These are phyloP conservation scores for Megaceryle maxima DNA, from an alignment of 2,113 vertebrate species.

Conservation along the genomic window DNA sequence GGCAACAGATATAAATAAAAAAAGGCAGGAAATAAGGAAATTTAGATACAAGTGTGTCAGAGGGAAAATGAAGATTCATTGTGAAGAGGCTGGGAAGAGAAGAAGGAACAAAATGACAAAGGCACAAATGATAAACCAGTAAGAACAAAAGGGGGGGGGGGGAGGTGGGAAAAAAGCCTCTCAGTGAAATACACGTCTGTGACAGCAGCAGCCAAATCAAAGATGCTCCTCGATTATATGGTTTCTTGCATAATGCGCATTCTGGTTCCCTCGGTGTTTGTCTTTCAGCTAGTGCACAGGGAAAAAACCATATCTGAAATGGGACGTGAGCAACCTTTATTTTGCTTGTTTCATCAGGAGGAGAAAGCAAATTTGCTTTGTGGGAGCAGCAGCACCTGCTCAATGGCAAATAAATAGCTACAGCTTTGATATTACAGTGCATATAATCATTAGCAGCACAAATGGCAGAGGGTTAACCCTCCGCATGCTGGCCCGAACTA, in stretches of 20 bases:
- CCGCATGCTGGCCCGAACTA: not conserved
- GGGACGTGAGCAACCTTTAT: constrained; percentile 77
- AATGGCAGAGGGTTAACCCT: constrained; percentile 48
- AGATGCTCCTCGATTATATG: constrained; percentile 75
- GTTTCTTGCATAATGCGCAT: constrained; percentile 78
- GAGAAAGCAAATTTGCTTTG: constrained; percentile 73
- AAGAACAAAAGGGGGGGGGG: not conserved
- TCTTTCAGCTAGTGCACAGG: constrained; percentile 49
- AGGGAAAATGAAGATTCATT: constrained; percentile 94
- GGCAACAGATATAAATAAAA: constrained; percentile 97
- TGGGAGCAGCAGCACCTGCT: constrained; percentile 70
- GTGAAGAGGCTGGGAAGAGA: constrained; percentile 79
- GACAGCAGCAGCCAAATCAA: constrained; percentile 65
- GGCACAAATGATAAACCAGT: constrained; percentile 67
- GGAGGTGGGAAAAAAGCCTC: not conserved
- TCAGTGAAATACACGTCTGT: constrained; percentile 48
- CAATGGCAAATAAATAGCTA: constrained; percentile 60
- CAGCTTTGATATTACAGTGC: constrained; percentile 52
- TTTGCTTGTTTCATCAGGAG: constrained; percentile 63
- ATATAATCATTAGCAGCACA: constrained; percentile 50
- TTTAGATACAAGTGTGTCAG: constrained; percentile 95
- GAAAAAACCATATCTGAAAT: constrained; percentile 67
- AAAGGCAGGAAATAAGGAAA: constrained; percentile 94
- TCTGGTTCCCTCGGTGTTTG: constrained; percentile 62
- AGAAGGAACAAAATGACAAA: constrained; percentile 68